Base-by-base conservation (phyloP, 2,797 vertebrate species). In the Megalops cyprinoides region DNA sequence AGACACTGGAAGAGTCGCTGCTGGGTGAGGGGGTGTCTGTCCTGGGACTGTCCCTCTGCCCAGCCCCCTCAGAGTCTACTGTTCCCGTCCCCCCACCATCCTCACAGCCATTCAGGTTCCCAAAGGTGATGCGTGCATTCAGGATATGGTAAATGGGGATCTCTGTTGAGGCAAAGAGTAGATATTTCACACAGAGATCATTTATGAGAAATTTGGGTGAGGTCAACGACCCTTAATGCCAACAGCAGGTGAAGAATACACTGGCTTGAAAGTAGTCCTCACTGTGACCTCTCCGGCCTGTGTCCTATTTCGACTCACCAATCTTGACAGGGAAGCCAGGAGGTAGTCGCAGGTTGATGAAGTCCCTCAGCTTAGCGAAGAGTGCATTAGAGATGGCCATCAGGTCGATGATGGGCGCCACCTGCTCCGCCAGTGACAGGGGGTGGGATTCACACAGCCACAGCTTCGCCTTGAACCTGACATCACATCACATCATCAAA, bases 131-230 rank as follows among this genome's bases (percentile, higher is more conserved):
- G 86, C 97, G 96, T 67, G 98, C 97, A 0, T 99, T 99, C 56
- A 99, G 95, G 90, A 99, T 97, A 90, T 99, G 98, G 90, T 99
- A 98, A 87, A 99, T 95, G 7, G 98, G 98, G 87, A 99, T 99
- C 92, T 99, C 98, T 99, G 93, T 23, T 53, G n/a, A 56, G 46
- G 5, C 51, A 51, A 12, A 46, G 74, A 2, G 3, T n/a, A n/a
- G n/a, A n/a, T n/a, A n/a, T n/a, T n/a, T n/a, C n/a, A 23, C 49
- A 62, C n/a, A 79, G 23, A 65, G 18, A 42, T 12, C 6, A 28
- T 28, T 53, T 76, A 34, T 62, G 28, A 46, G 37, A 62, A 51
- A 51, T 7, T 51, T 51, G 18, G 49, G 7, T 51, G 49, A 51
- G 49, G 49, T 51, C 49, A 1, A 15, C 1, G 7, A 51, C 18